phyloP scores from a whole-genome alignment of 30 jellyfish, hydroid and myxozoan species.

The Aurelia sp. region DNA sequence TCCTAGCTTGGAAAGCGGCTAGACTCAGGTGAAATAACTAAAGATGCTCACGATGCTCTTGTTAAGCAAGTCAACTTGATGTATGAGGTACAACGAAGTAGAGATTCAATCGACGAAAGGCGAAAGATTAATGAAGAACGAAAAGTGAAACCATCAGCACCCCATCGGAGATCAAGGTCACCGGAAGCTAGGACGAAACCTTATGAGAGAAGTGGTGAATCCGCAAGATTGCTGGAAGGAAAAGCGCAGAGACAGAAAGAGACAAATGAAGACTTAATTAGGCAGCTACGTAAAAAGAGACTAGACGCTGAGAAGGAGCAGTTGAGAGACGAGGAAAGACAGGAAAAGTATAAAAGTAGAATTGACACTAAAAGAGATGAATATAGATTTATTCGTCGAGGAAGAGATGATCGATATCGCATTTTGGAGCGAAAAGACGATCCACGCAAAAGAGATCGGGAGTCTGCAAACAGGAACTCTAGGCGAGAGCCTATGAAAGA shows the following conservation, averaged over 20 bases:
- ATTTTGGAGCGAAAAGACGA: no score
- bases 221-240: background rate
- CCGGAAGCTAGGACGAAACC: no score
- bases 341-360: background rate
- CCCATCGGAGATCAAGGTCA: no score
- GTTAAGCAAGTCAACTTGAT: constrained; percentile 52
- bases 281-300: constrained; percentile 28
- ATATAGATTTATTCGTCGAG: background rate
- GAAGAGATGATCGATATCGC: no score
- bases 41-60: constrained; percentile 43
- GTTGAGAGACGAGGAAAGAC: background rate
- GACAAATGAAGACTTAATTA: constrained; percentile 33
- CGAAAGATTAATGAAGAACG: background rate
- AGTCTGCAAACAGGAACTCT: no score
- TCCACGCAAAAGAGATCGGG: no score
- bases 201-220: no score
- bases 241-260: constrained; percentile 14
- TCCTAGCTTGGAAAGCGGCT: constrained; percentile 51
- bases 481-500: no score
- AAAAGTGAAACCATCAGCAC: background rate
- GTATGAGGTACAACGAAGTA: constrained; percentile 49
- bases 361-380: background rate
- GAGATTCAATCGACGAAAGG: constrained; percentile 22
- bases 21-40: constrained; percentile 44
- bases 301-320: constrained; percentile 27